Conservation (phyloP, 2,888 invertebrate genomes). For the Drosophila mercatorum region DNA sequence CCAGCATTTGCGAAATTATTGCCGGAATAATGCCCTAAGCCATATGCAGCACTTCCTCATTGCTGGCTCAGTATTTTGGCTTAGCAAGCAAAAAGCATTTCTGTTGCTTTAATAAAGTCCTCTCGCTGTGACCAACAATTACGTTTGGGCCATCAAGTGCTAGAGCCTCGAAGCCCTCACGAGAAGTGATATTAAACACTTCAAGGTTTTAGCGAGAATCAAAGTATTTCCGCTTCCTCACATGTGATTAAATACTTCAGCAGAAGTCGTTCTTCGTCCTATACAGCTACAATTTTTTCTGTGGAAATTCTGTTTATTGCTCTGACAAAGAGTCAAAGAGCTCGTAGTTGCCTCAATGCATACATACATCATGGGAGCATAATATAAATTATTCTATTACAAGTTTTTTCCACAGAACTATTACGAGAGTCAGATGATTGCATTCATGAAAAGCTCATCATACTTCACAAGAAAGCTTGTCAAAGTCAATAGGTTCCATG, state of each 20-base stretch:
- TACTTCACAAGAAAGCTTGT: no score
- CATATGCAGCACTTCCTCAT: slow-evolving; percentile 15
- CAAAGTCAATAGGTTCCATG: no score
- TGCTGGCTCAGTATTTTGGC: slow-evolving; percentile 2
- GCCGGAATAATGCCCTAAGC: slow-evolving; percentile 38
- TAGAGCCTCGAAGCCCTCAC: background rate
- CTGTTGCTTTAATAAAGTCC: slow-evolving; percentile 22
- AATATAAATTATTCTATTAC: no score
- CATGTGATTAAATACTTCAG: background rate
- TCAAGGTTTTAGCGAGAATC: background rate
- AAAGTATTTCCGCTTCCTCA: background rate
- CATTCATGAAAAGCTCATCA: no score
- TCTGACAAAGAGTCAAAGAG: no score
- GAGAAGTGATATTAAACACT: background rate
- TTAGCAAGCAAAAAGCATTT: slow-evolving; percentile 6
- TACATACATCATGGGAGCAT: no score
- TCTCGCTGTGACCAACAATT: slow-evolving; percentile 23
- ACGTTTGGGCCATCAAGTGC: slow-evolving; percentile 22
- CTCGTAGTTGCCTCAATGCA: no score
- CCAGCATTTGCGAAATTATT: slow-evolving; percentile 46
- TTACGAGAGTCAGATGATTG: no score
- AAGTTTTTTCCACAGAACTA: no score
- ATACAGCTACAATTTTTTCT: no score
- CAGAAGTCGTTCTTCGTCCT: background rate
- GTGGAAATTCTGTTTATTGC: no score